A percentile compares a stretch with the other conserved stretches of the same genome.
These are phyloP conservation scores for Micrastur ruficollis DNA, from an alignment of 2,797 vertebrate genomes.

Conservation along the genomic window DNA sequence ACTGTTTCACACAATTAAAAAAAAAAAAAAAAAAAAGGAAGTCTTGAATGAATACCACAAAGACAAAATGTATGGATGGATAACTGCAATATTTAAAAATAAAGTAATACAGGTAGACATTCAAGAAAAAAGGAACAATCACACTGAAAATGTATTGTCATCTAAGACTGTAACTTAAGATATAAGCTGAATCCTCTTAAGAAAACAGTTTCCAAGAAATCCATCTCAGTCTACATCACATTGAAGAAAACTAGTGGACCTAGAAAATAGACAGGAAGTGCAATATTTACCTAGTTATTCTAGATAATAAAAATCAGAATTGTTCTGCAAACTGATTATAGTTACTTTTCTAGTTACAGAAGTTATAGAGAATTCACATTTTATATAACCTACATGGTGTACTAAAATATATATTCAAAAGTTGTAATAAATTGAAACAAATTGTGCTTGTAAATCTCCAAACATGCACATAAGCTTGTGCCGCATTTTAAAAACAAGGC, in stretches of 20 bases:
- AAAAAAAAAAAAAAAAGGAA: neutral
- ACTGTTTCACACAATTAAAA: neutral
- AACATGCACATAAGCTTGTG: neutral
- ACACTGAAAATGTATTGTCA: neutral
- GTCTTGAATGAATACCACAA: neutral
- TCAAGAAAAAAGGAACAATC: neutral
- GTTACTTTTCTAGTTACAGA: neutral
- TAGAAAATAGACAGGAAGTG: neutral
- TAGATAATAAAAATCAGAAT: neutral
- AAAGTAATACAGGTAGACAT: accelerated
- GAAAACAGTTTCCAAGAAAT: neutral
- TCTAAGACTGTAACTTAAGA: neutral
- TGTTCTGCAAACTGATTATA: neutral
- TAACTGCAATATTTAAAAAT: neutral
- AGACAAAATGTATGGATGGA: neutral
- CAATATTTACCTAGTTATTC: neutral
- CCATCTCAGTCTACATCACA: accelerated
- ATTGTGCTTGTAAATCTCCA: neutral
- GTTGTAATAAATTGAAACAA: neutral
- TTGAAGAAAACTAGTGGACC: neutral
- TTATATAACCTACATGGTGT: neutral
- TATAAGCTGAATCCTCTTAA: neutral
- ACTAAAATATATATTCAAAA: neutral
- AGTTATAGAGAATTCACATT: neutral
- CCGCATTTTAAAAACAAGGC: accelerated